Base-by-base conservation (phyloP, 2,888 invertebrate species). In the Hemaris fuciformis region DNA sequence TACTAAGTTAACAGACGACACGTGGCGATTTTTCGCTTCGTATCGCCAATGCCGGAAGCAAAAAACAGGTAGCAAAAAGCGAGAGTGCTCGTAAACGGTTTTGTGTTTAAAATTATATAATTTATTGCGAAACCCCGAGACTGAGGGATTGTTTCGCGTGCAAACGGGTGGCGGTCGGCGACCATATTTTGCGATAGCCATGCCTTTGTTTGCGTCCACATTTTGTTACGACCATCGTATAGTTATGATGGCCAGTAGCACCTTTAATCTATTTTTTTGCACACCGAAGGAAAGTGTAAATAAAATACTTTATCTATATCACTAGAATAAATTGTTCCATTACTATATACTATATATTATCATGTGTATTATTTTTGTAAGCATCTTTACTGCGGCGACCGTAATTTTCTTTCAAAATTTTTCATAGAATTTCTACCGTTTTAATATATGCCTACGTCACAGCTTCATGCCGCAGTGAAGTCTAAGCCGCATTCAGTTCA, bases 1-100 rank as follows among this genome's bases (percentile, higher is more conserved):
- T 68, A 67, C 72, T 82, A 27, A 27, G 2, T 2, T 27, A 85
- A 84, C 82, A 79, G 77, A 74, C 57, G 85, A 81, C 89, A 89
- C 89, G 87, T 89, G 88, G 84, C 88, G 71, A 77, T 80, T 82
- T 84, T 79, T 79, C 79, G 80, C 73, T 72, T 63, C 71, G 72
- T 5, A 75, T 72, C 71, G 65, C 72, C 64, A 73, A 76, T 76
- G 67, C 80, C 82, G 81, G 80, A 83, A 83, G 74, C 79, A 84
- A 87, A 87, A 87, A 87, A 84, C 76, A 66, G 67, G 83, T 76
- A 76, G 85, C 85, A 88, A 88, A 89, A 88, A 89, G 81, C 70
- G 78, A 85, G 79, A 88, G 88, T 86, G 80, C 74, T 74, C 74
- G 67, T 79, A 81, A 81, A 82, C 76, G 75, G 53, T 76, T 79